phyloP scores from a whole-genome alignment of 2,888 invertebrate genomes.

The Thelaira solivaga region DNA sequence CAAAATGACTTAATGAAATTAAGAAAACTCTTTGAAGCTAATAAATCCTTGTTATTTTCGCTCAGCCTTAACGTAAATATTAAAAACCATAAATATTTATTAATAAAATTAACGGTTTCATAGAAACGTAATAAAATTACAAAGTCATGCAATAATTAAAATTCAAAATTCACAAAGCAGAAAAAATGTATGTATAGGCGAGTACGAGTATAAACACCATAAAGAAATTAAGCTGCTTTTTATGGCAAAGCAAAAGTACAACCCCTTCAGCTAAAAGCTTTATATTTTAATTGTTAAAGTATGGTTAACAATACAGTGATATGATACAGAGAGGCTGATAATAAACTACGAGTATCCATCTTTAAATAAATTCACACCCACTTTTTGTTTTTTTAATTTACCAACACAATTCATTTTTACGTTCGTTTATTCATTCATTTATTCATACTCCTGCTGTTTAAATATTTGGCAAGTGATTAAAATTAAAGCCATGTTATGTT shows the following conservation, averaged over 20 bases:
- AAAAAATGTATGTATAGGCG: too few species aligned
- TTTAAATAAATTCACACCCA: constrained; percentile 51
- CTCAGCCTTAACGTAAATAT: constrained; percentile 36
- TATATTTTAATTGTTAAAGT: constrained; percentile 28
- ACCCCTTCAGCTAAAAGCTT: constrained; percentile 40
- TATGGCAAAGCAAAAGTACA: constrained; percentile 14
- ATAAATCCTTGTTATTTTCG: constrained; percentile 51
- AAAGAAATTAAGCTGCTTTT: constrained; percentile 49
- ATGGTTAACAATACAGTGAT: constrained; percentile 46
- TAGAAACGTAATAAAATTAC: constrained; percentile 68
- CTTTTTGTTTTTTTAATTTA: constrained; percentile 47
- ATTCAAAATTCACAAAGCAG: constrained; percentile 70
- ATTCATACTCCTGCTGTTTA: constrained; percentile 45
- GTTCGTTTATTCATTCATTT: background rate
- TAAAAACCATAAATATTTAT: constrained; percentile 73
- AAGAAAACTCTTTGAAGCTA: constrained; percentile 48
- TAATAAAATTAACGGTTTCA: constrained; percentile 73
- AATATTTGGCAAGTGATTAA: constrained; percentile 66
- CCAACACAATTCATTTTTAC: constrained; percentile 35
- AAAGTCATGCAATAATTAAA: constrained; percentile 71
- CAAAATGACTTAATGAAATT: constrained; percentile 49
- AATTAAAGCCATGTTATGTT: constrained; percentile 63
- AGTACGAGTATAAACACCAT: background rate
- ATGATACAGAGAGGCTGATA: constrained; percentile 19
- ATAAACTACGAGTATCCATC: constrained; percentile 36